Percentiles rank a stretch among this genome's conserved stretches.
phyloP scores from a whole-genome alignment of 2,797 vertebrate genomes.

The Danio kyathit region DNA sequence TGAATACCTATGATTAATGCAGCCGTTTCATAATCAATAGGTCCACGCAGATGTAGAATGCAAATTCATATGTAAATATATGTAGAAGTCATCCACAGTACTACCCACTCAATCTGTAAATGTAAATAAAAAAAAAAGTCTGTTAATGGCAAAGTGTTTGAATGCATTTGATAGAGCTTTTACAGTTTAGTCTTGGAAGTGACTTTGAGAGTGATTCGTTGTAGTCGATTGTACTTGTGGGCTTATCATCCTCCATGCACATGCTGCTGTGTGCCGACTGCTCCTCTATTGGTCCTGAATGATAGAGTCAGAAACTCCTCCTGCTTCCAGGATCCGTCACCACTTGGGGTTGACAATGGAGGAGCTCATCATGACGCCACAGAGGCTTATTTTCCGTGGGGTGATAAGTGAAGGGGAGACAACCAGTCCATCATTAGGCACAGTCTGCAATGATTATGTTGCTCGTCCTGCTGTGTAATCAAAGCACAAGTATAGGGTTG shows the following conservation, averaged over 20 bases:
- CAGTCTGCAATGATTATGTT: conserved; percentile 54
- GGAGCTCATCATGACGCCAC: conserved; percentile 50
- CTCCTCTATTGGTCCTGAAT: conserved; percentile 51
- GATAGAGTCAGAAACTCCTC: conserved; percentile 56
- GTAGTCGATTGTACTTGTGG: conserved; percentile 43
- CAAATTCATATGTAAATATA: conserved; percentile 55
- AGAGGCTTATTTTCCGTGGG: conserved; percentile 63
- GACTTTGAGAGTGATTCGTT: conserved; percentile 19
- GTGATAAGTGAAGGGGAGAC: conserved; percentile 61
- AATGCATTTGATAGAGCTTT: conserved; percentile 30
- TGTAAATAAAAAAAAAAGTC: background rate
- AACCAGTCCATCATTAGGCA: conserved; percentile 62
- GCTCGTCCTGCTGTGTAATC: conserved; percentile 37
- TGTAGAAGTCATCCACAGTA: conserved; percentile 18
- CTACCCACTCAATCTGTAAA: conserved; percentile 3
- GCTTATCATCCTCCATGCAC: conserved; percentile 57
- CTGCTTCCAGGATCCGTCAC: conserved; percentile 60
- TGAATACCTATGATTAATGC: conserved; percentile 75
- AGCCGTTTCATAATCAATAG: conserved; percentile 72
- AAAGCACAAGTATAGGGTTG: background rate
- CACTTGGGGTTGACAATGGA: conserved; percentile 60
- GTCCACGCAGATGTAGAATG: conserved; percentile 53
- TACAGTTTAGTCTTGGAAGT: conserved; percentile 5
- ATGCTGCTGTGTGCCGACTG: conserved; percentile 61
- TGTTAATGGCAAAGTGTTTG: conserved; percentile 25